These are phyloP conservation scores for Drosophila acutilabella DNA, from an alignment of 2,888 invertebrate genomes.

Conservation along the genomic window DNA sequence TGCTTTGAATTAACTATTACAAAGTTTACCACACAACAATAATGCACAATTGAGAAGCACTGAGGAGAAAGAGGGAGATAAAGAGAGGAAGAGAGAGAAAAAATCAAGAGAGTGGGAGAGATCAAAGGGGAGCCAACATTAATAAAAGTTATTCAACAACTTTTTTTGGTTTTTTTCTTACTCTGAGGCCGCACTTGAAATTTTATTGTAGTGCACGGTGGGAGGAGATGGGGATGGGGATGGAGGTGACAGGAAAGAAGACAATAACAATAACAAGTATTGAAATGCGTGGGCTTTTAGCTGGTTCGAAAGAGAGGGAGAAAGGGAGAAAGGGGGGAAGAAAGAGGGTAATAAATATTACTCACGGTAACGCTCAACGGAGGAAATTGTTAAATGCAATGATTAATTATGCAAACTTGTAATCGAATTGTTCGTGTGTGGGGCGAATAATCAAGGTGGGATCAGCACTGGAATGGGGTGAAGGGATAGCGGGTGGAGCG, in stretches of 20 bases:
- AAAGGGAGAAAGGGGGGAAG: not conserved
- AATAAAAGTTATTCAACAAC: constrained; percentile 59
- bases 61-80: no score
- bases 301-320: not conserved
- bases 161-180: constrained; percentile 34
- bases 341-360: constrained; percentile 16
- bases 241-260: constrained; percentile 1
- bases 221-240: no score
- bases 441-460: not conserved
- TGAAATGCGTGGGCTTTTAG: constrained; percentile 41
- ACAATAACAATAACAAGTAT: constrained; percentile 24
- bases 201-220: not conserved
- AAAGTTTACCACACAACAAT: constrained; percentile 13
- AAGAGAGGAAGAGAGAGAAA: not conserved
- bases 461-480: not conserved
- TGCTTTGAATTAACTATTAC: constrained; percentile 21
- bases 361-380: constrained; percentile 20
- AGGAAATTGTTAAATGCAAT: constrained; percentile 66
- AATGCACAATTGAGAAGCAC: constrained; percentile 2
- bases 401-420: constrained; percentile 71
- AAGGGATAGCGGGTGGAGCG: not conserved
- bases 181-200: constrained; percentile 32
- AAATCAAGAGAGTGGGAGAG: not conserved
- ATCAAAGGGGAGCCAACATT: constrained; percentile 13
- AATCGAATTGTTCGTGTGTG: constrained; percentile 50